Evolutionary conservation across 2,888 invertebrate genomes (phyloP), one percentile per base, ranked within the genome.

Genomic region (Liodrosophila aerea): DNA sequence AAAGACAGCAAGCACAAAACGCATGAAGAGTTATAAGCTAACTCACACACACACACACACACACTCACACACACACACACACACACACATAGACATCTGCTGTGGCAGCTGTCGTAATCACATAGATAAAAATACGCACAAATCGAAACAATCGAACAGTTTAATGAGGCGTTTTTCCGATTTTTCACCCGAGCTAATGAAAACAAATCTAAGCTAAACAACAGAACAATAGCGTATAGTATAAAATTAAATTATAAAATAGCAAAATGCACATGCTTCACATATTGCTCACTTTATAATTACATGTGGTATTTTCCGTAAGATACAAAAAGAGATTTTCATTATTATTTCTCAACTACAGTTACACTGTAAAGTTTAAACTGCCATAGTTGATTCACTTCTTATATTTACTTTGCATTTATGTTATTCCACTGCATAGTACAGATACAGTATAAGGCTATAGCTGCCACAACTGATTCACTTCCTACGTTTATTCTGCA

Each of bases 21-120:
- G n/a, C n/a, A n/a, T n/a, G n/a, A n/a, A n/a, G n/a, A n/a, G n/a
- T n/a, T n/a, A n/a, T n/a, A n/a, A n/a, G n/a, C n/a, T n/a, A n/a
- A n/a, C n/a, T n/a, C n/a, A n/a, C 50, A 58, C 15, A 34, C 43
- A 43, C 52, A 18, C 34, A 44, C 50, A 56, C 22, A 29, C n/a
- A 39, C n/a, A 52, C 29, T 16, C 7, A 12, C 15, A 18, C 13
- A 31, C 34, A 1, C 16, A 33, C 8, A n/a, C 27, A 30, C 29
- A 18, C 27, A 27, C 9, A 34, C 7, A 4, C 39, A 13, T n/a
- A 11, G 2, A 22, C 27, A 15, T n/a, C 13, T 45, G 12, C 30
- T n/a, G 39, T 22, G 31, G 11, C 64, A 63, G 53, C 49, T 60
- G 53, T 41, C 49, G 30, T 37, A 66, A 50, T 46, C 51, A 43